phyloP scores from a whole-genome alignment of 2,797 vertebrate species.

The Sebastes aleutianus region DNA sequence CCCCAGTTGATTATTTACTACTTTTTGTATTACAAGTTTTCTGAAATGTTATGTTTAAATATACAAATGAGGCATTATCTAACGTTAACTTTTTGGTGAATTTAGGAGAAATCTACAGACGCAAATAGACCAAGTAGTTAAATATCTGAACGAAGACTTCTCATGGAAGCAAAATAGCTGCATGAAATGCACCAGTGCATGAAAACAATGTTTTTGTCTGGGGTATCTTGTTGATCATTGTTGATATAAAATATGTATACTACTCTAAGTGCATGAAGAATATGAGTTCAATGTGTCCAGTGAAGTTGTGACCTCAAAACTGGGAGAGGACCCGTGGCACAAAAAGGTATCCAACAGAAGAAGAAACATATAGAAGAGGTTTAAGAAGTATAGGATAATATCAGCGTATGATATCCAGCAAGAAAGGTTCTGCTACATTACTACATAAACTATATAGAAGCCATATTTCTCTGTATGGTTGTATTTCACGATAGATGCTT shows the following conservation, averaged over 20 bases:
- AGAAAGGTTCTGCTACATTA: background rate
- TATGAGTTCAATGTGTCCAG: background rate
- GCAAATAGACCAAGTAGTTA: too few relatives aligned
- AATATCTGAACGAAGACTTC: too few relatives aligned
- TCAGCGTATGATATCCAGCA: background rate
- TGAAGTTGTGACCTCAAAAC: background rate
- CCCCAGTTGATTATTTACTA: too few relatives aligned
- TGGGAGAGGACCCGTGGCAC: background rate
- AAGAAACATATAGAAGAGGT: background rate
- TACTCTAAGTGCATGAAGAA: background rate
- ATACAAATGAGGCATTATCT: too few relatives aligned
- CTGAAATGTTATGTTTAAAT: too few relatives aligned
- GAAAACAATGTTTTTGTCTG: too few relatives aligned
- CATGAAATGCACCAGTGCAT: too few relatives aligned
- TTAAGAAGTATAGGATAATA: background rate
- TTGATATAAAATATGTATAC: background rate
- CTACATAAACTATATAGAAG: background rate
- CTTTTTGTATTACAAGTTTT: too few relatives aligned
- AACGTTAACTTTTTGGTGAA: too few relatives aligned
- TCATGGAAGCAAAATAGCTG: too few relatives aligned
- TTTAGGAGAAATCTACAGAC: too few relatives aligned
- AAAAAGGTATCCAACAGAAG: background rate
- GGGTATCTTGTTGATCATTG: background rate
- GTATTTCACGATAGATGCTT: slow-evolving; percentile 15
- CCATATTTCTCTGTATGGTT: slow-evolving; percentile 9